Evolutionary conservation across 2,797 vertebrate species (phyloP), one percentile per base, ranked within the genome.

Genomic region (Dendrocincla fuliginosa): DNA sequence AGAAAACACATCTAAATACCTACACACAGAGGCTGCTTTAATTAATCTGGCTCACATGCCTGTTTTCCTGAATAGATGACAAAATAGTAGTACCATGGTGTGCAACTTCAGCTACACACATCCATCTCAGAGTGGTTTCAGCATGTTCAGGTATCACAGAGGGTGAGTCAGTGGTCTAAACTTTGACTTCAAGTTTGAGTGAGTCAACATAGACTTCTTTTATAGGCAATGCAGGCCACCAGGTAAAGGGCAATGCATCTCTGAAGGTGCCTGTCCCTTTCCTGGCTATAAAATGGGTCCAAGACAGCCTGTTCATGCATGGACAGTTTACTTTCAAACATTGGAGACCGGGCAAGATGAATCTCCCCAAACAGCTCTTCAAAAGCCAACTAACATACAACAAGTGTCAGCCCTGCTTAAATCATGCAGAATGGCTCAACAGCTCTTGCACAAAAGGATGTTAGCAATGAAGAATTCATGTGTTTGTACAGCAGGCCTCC

Each of bases 401-500:
- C 53, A 91, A 65, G 30, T 27, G 44, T 44, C 56, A 87, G 49
- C 22, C 70, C 39, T 10, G 15, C 22, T 82, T 87, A 89, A 87
- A 74, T 87, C 83, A 74, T 0, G 0, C 20, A 74, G 60, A 77
- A 10, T 69, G 49, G 53, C 71, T 90, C 71, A 79, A 70, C 37
- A 84, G 53, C 23, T 68, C 60, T 39, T 39, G 27, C 60, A 89
- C 25, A 46, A 64, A 74, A 70, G 71, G 71, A 68, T 41, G 64
- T 70, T 68, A 89, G 24, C 57, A 92, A 80, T 77, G 79, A 39
- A 83, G 84, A 85, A 87, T 74, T 80, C 67, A 17, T 89, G 71
- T 89, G 68, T 93, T 96, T 96, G 88, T 95, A 83, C 33, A 95
- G 68, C 71, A 92, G 75, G 64, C 84, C 71, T 93, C 86, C 60